Evolutionary conservation across 2,888 invertebrate species (phyloP), one percentile per base, ranked within the genome.

Genomic region (Chymomyza caudatula): DNA sequence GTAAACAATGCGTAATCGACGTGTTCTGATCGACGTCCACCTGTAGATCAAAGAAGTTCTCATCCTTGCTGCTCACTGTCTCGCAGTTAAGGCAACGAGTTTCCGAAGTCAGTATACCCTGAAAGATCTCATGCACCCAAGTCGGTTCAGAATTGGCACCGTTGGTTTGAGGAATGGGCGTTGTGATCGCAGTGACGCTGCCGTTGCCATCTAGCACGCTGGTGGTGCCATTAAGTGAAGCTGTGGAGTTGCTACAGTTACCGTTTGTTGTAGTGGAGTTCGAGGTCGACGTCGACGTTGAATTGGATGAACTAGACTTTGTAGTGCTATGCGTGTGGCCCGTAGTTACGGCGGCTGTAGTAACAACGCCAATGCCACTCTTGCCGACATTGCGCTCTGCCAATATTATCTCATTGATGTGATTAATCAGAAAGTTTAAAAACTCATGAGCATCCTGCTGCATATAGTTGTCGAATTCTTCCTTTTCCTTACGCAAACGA

Each of bases 391-490:
- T 90, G 13, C 91, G 83, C 62, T 91, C 92, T 95, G 97, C 97
- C 92, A 98, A 92, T 87, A 99, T 96, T 85, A 98, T 97, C 92
- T 98, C 98, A 91, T 98, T 98, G 87, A 98, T 98, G 89, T 98
- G 97, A 92, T 99, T 99, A 74, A 99, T 96, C 71, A 99, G 93
- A 91, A 99, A 99, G 91, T 99, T 99, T 73, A 99, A 93, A 92
- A 99, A 99, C 90, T 99, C 99, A 90, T 99, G 99, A 56, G 99
- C 99, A 94, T 99, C 99, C 92, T 99, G 99, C 91, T 99, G 99
- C 96, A 98, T 97, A 89, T 98, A 99, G 91, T 99, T 99, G 92
- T 99, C 99, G 92, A 99, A 99, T 89, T 98, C 96, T 92, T 98
- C 98, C 93, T 99, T 99, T 92, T 99, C 99, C 92, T 99, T 99